phyloP scores from a whole-genome alignment of 2,888 invertebrate genomes.

The Nematopogon swammerdamellus region DNA sequence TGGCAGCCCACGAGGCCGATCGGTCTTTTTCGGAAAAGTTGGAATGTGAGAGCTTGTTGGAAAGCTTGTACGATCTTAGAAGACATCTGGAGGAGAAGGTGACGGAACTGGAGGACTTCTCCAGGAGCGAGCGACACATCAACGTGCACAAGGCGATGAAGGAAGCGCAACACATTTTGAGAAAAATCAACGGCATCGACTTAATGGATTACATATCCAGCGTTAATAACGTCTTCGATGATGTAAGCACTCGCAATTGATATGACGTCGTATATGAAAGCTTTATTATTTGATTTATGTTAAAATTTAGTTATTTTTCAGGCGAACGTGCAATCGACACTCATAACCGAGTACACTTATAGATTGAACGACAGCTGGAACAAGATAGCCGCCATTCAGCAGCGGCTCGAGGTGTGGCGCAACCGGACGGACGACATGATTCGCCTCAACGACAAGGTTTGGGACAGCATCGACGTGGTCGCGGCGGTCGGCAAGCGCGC shows the following conservation, averaged over 20 bases:
- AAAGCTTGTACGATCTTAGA: conserved; percentile 10
- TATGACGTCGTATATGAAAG: too few species aligned
- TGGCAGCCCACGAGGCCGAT: background rate
- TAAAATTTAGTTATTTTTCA: conserved; percentile 14
- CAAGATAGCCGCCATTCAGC: conserved; percentile 22
- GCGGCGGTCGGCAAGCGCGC: conserved; percentile 45
- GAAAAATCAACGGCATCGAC: conserved; percentile 33
- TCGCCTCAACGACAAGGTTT: conserved; percentile 39
- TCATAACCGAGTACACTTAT: conserved; percentile 37
- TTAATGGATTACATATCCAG: conserved; percentile 34
- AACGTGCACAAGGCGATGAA: conserved; percentile 43
- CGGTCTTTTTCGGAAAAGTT: background rate
- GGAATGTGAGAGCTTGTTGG: background rate
- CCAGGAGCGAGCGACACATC: conserved; percentile 39
- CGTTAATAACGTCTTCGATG: conserved; percentile 38
- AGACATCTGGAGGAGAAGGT: conserved; percentile 31
- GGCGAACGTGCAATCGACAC: conserved; percentile 43
- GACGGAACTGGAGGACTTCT: conserved; percentile 47
- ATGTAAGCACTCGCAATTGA: conserved; percentile 33
- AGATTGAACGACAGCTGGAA: conserved; percentile 27
- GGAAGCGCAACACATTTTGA: conserved; percentile 37
- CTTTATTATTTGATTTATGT: too few species aligned
- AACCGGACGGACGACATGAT: conserved; percentile 40
- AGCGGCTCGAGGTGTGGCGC: conserved; percentile 29
- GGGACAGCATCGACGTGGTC: conserved; percentile 44